phyloP scores from a whole-genome alignment of 2,113 vertebrate species.

The Podocnemis expansa region DNA sequence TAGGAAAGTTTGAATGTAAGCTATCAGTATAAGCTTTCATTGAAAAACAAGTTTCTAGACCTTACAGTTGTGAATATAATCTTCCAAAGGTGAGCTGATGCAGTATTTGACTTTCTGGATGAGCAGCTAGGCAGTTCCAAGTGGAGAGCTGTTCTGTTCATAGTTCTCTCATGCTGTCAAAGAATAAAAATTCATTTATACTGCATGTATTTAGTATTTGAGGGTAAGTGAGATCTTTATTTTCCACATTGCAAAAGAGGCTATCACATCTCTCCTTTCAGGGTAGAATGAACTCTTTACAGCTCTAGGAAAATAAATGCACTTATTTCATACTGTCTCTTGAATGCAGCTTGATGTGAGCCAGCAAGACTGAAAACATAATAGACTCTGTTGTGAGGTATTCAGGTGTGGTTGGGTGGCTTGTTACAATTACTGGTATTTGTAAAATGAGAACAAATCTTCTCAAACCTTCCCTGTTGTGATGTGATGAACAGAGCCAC shows the following conservation, averaged over 20 bases:
- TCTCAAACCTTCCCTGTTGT: neutral
- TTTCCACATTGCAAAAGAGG: neutral
- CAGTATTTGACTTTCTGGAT: neutral
- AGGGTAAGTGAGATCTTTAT: neutral
- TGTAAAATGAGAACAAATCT: neutral
- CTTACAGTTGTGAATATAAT: neutral
- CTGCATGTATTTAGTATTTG: neutral
- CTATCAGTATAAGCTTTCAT: neutral
- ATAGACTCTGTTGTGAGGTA: neutral
- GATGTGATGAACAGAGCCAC: no score
- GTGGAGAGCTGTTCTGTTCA: neutral
- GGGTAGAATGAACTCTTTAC: fast-evolving
- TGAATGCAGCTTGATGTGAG: neutral
- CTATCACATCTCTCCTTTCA: neutral
- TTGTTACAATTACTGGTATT: neutral
- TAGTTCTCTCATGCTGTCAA: neutral
- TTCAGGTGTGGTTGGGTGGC: neutral
- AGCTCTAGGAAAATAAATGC: fast-evolving
- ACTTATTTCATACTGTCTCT: neutral
- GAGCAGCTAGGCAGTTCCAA: neutral
- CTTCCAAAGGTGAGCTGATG: neutral
- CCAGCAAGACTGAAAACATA: neutral
- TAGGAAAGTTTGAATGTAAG: no score
- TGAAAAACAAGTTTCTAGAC: neutral
- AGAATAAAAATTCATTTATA: neutral